Evolutionary conservation across 2,888 invertebrate genomes (phyloP), one percentile per base, ranked within the genome.

Genomic region (Hirtodrosophila duncani): DNA sequence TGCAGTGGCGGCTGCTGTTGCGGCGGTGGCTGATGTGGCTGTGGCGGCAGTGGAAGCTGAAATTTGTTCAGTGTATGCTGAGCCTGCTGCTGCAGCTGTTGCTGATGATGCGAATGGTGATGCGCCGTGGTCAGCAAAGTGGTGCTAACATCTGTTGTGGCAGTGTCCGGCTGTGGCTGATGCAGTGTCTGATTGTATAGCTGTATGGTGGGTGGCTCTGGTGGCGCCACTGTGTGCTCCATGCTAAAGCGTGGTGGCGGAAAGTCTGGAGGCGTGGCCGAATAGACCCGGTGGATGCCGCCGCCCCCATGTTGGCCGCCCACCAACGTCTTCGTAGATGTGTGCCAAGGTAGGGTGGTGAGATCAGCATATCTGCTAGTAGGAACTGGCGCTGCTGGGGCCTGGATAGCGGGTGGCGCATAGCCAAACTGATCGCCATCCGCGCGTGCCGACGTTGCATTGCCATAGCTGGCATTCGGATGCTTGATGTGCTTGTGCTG

Each of bases 181-280:
- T 48, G 59, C 42, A 63, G 29, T 37, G 71, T 67, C 39, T 74
- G 74, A 67, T 72, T 78, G 59, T 74, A 78, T 20, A 72, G 57
- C 49, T 65, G 45, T 31, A 80, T 68, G 18, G 74, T 66, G 44
- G 77, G 79, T 30, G 70, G 63, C 58, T 80, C 75, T 9, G 75
- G 80, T 37, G 74, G 80, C 23, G 75, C 77, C 49, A 80, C 55
- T 29, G 75, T 77, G 17, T 81, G 79, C 49, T 75, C 68, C 30
- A 65, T 38, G 27, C 52, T 68, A 1, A 82, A 51, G 14, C 84
- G 83, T 10, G 83, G 84, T 48, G 84, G 84, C 50, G 83, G 83
- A 52, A 79, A 68, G 30, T 80, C 70, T 17, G 83, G 83, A 38
- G 83, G 82, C 9, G 75, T 74, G 9, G 63, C 75, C 14, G 78